Evolutionary conservation across 2,888 invertebrate genomes (phyloP).

Genomic region (Drosophila emarginata): DNA sequence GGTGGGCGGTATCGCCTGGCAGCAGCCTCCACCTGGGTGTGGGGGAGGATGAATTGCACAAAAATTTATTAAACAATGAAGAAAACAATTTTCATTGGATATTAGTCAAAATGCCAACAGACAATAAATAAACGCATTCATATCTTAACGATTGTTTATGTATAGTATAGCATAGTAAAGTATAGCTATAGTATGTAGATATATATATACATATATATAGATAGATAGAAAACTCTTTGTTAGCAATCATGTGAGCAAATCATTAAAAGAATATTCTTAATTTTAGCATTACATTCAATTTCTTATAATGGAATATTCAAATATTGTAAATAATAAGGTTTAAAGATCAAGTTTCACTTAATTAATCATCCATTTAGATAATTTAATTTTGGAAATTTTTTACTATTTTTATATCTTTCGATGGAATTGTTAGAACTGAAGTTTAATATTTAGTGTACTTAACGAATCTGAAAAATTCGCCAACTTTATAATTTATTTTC

Average conservation of each 20-base stretch:
- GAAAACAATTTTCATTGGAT: conserved; percentile 5
- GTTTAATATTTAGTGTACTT: too few relatives aligned
- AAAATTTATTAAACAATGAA: neutral
- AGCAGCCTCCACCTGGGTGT: neutral
- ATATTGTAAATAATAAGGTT: too few relatives aligned
- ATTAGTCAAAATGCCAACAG: conserved; percentile 27
- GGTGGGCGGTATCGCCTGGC: neutral
- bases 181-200: neutral
- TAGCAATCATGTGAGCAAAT: conserved; percentile 3
- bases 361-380: too few relatives aligned
- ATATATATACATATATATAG: neutral
- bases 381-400: too few relatives aligned
- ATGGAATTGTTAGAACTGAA: too few relatives aligned
- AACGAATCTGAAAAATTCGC: too few relatives aligned
- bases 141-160: conserved; percentile 5
- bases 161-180: too few relatives aligned
- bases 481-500: too few relatives aligned
- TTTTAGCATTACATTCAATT: neutral
- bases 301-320: neutral
- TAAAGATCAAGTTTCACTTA: too few relatives aligned
- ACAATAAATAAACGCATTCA: conserved; percentile 6
- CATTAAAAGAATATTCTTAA: neutral
- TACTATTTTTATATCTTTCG: too few relatives aligned
- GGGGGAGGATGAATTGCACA: neutral
- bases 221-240: conserved; percentile 13